Evolutionary conservation across 2,888 invertebrate genomes (phyloP), one percentile per base, ranked within the genome.

Genomic region (Melinopterus prodromus): DNA sequence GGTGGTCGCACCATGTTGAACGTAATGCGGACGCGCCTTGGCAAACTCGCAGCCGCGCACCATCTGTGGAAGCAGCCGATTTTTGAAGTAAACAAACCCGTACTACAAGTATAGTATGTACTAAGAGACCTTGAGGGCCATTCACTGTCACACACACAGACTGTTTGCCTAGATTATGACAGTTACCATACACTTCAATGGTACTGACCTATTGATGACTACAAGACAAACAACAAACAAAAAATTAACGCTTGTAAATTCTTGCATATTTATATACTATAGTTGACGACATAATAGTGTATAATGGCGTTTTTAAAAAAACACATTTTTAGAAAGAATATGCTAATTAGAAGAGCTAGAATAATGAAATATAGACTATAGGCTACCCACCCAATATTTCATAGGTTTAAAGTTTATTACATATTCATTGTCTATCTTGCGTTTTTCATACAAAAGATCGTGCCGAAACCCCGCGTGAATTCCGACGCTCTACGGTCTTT

Each of bases 1-100:
- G 12, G 12, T 12, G 53, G 9, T 53, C 7, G 53, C 1, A 1
- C 12, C 12, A 53, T 53, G 53, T 53, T 53, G 9, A 6, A 6
- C 0, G 7, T 12, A 53, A 12, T 53, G 53, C 5, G 53, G 7
- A 53, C 53, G 53, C 53, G 53, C 53, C 53, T 53, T 53, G 7
- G 12, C 9, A 53, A 7, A 7, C 2, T 53, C 53, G 26, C 53
- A 53, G 53, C 7, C 53, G 53, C 53, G 53, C 53, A 53, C 53
- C 53, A 53, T 53, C 53, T 53, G 53, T 53, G 53, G 12, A 53
- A 53, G 1, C 9, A 12, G 12, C 53, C 53, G 53, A 53, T 53
- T 53, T 53, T 53, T 53, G 53, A 53, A 53, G 53, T 53, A 53
- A 53, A 53, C 53, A 53, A 53, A 53, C 53, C 53, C 53, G 53